These are phyloP conservation scores for Erpobdella octoculata DNA, from an alignment of 2,888 invertebrate genomes.

Conservation along the genomic window DNA sequence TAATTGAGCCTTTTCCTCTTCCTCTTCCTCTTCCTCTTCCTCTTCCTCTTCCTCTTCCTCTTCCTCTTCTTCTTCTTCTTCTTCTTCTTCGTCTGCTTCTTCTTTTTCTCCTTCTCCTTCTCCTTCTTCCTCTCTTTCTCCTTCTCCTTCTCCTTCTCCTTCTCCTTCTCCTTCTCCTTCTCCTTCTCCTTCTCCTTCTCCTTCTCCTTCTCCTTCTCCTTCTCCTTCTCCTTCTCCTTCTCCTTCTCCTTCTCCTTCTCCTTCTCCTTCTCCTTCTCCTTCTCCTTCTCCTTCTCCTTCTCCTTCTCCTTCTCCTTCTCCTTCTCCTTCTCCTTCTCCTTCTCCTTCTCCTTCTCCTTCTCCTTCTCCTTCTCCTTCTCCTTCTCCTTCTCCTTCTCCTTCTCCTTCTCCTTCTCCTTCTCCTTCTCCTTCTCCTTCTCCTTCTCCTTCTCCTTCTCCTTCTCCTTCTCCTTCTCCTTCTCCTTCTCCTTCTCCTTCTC, in stretches of 20 bases:
- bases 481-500: background rate
- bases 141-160: background rate
- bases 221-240: background rate
- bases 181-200: background rate
- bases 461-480: background rate
- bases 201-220: background rate
- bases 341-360: background rate
- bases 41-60: background rate
- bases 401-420: too few species aligned
- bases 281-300: background rate
- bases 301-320: background rate
- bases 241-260: background rate
- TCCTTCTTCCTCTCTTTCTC: background rate
- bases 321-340: background rate
- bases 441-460: background rate
- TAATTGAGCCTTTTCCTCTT: background rate
- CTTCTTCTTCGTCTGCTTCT: background rate
- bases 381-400: background rate
- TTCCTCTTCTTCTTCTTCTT: background rate
- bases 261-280: conserved; percentile 2
- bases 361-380: background rate
- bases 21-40: background rate
- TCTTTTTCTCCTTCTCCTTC: background rate
- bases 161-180: background rate
- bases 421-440: background rate